Conservation (phyloP, 1,140 invertebrate species). For the Pararge aegeria region DNA sequence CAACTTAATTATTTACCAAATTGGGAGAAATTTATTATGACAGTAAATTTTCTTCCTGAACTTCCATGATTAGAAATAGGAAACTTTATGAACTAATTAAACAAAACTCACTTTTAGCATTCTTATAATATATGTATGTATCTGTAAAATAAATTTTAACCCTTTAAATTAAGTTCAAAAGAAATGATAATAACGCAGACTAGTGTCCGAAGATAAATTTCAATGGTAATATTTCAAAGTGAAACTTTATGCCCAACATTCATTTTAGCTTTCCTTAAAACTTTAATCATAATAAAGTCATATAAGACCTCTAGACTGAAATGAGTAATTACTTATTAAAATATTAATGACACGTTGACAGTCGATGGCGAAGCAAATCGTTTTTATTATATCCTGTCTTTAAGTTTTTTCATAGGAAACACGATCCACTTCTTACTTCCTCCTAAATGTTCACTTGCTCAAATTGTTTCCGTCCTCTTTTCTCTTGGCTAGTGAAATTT, state of each 20-base stretch:
- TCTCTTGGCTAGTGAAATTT: constrained; percentile 18
- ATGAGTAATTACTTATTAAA: constrained; percentile 12
- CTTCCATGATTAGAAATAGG: too few species aligned
- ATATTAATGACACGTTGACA: constrained; percentile 20
- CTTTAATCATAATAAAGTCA: neutral
- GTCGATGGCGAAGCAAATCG: constrained; percentile 14
- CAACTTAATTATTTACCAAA: too few species aligned
- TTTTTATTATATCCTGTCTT: constrained; percentile 28
- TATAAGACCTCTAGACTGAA: neutral
- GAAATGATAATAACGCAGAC: neutral
- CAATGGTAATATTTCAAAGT: neutral
- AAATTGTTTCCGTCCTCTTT: constrained; percentile 28
- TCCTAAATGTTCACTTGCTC: constrained; percentile 4
- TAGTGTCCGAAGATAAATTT: neutral
- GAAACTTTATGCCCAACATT: neutral
- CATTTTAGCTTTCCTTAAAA: neutral
- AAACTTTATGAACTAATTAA: too few species aligned
- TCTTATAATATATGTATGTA: too few species aligned
- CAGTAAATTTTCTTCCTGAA: too few species aligned
- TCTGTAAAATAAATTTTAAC: too few species aligned
- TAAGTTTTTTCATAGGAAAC: constrained; percentile 26
- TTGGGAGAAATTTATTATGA: too few species aligned
- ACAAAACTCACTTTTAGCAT: too few species aligned
- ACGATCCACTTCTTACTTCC: constrained; percentile 25
- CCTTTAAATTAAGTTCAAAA: neutral